Conservation (phyloP, 2,113 vertebrate genomes). For the Apteryx mantelli region DNA sequence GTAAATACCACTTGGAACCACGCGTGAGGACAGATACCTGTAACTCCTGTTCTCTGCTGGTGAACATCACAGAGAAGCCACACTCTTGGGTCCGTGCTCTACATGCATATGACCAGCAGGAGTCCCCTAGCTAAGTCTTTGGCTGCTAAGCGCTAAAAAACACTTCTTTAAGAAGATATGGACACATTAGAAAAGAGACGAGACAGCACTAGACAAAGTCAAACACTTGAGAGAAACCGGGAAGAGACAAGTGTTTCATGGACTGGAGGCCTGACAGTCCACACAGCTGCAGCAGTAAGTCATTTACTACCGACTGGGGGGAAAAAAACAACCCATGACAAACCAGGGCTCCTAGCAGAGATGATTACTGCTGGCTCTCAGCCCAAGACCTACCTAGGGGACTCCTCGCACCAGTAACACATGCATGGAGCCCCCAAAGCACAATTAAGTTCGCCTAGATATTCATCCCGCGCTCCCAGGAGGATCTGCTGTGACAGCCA, state of each 20-base stretch:
- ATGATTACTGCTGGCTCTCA: neutral
- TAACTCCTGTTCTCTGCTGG: slow-evolving; percentile 56
- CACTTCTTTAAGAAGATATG: slow-evolving; percentile 30
- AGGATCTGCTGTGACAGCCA: slow-evolving; percentile 54
- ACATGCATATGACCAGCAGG: slow-evolving; percentile 59
- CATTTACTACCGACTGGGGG: neutral
- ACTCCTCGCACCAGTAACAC: slow-evolving; percentile 23
- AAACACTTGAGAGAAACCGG: neutral
- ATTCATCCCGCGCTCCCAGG: neutral
- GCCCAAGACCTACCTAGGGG: slow-evolving; percentile 50
- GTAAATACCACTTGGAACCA: neutral
- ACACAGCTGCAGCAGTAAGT: neutral
- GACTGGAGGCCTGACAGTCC: neutral
- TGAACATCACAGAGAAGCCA: slow-evolving; percentile 62
- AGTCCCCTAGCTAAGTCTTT: slow-evolving; percentile 61
- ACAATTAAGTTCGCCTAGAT: neutral
- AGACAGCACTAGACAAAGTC: neutral
- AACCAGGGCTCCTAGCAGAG: neutral
- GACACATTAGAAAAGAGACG: slow-evolving; percentile 32
- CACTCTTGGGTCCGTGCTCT: slow-evolving; percentile 60
- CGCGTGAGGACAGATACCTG: slow-evolving; percentile 46
- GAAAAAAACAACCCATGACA: neutral
- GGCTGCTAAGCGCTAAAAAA: slow-evolving; percentile 58
- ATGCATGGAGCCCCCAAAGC: slow-evolving; percentile 52
- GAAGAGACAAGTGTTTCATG: neutral